Conservation (phyloP, 2,113 vertebrate species). For the Amblyornis subalaris region DNA sequence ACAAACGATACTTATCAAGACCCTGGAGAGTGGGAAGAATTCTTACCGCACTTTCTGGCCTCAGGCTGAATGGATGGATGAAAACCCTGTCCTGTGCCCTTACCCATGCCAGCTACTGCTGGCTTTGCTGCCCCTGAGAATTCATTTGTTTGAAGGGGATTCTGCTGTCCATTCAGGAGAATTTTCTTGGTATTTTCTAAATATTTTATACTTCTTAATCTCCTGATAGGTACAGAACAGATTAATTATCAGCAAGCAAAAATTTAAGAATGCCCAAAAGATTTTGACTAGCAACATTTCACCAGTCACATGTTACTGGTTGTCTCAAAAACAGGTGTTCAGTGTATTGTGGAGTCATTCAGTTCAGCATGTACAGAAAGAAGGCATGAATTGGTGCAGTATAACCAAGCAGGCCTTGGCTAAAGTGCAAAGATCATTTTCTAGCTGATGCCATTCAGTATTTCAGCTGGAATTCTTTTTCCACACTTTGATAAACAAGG, state of each 20-base stretch:
- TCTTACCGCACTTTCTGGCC: neutral
- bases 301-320: neutral
- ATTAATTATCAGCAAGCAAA: neutral
- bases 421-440: neutral
- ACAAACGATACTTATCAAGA: neutral
- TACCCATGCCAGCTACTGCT: neutral
- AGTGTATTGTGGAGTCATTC: neutral
- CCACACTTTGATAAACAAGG: conserved; percentile 72
- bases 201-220: neutral
- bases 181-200: neutral
- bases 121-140: neutral
- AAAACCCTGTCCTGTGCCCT: neutral
- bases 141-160: neutral
- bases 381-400: neutral
- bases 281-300: neutral
- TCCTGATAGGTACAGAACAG: neutral
- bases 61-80: neutral
- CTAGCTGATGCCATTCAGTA: conserved; percentile 14
- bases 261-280: neutral
- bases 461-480: conserved; percentile 55
- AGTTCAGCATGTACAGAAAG: neutral
- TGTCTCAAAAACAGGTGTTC: neutral
- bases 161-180: neutral
- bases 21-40: neutral
- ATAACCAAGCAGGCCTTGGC: neutral